Evolutionary conservation across 2,797 vertebrate genomes (phyloP).

Genomic region (Vireo griseus): DNA sequence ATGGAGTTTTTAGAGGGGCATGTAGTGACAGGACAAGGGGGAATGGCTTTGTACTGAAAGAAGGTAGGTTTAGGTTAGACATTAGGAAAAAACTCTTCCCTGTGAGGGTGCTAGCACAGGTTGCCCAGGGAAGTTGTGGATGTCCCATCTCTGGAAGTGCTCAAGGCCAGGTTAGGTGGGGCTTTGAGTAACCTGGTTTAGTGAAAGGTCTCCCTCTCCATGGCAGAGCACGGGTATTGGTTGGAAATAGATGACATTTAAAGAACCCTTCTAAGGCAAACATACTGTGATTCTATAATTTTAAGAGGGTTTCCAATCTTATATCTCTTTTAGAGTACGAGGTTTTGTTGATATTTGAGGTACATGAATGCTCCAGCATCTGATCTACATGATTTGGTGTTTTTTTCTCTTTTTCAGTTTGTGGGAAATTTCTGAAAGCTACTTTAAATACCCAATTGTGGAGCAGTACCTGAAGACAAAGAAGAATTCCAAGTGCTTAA

Average conservation of each 20-base stretch:
- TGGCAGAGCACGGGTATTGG: rapidly evolving
- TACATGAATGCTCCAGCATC: not conserved
- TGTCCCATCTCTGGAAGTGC: not conserved
- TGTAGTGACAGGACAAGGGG: not conserved
- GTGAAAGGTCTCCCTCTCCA: not conserved
- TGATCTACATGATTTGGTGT: not conserved
- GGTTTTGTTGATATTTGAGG: not conserved
- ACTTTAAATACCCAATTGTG: constrained; percentile 90
- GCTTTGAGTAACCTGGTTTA: not conserved
- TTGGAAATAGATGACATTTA: not conserved
- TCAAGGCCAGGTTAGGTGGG: not conserved
- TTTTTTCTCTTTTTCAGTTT: constrained; percentile 67
- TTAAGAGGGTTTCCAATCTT: not conserved
- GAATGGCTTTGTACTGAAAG: not conserved
- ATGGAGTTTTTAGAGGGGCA: not conserved
- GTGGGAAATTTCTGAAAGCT: constrained; percentile 84
- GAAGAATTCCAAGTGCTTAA: constrained; percentile 74
- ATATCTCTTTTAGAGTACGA: not conserved
- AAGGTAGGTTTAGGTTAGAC: not conserved
- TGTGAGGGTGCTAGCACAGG: not conserved
- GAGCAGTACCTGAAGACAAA: constrained; percentile 93
- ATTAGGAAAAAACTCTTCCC: not conserved
- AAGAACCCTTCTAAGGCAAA: not conserved
- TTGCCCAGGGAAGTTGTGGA: not conserved
- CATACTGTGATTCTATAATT: not conserved